These are phyloP conservation scores for Orycteropus afer DNA, from an alignment of 2,113 vertebrate genomes.

Conservation along the genomic window DNA sequence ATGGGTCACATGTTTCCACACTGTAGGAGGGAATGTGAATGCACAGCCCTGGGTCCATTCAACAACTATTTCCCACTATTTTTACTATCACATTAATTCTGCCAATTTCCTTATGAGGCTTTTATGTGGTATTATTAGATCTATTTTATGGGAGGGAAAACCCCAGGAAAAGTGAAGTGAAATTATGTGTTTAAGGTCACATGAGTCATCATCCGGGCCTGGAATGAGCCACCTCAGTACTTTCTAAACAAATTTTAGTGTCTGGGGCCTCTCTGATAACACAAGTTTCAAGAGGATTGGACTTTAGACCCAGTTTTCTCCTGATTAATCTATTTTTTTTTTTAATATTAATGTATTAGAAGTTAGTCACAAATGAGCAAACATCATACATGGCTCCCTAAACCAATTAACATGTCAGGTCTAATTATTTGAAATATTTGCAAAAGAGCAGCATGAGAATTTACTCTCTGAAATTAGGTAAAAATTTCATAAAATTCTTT, in stretches of 20 bases:
- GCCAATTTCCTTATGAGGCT: slow-evolving; percentile 19
- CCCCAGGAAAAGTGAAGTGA: not conserved
- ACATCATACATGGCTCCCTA: slow-evolving; percentile 58
- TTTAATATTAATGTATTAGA: slow-evolving; percentile 66
- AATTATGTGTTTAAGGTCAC: not conserved
- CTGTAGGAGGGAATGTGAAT: not conserved
- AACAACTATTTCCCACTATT: slow-evolving; percentile 24
- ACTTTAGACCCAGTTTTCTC: slow-evolving; percentile 34
- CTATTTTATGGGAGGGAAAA: not conserved
- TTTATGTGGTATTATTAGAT: slow-evolving; percentile 22
- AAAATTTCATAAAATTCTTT: slow-evolving; percentile 65
- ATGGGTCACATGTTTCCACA: not conserved
- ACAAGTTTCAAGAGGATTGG: not conserved
- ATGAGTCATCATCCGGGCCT: not conserved
- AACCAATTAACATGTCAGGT: slow-evolving; percentile 80
- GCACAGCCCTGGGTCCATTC: not conserved
- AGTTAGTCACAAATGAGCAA: slow-evolving; percentile 77
- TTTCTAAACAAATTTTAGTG: not conserved
- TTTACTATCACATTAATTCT: slow-evolving; percentile 33
- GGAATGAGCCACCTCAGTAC: not conserved
- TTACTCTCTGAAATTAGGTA: slow-evolving; percentile 68
- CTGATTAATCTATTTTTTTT: slow-evolving; percentile 6
- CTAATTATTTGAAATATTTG: slow-evolving; percentile 76
- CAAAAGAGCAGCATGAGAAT: slow-evolving; percentile 64
- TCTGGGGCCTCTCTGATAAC: slow-evolving; percentile 12